A percentile compares a stretch with the other conserved stretches of the same genome.
Evolutionary conservation across 2,797 vertebrate species (phyloP).

Genomic region (Epinephelus awoara): DNA sequence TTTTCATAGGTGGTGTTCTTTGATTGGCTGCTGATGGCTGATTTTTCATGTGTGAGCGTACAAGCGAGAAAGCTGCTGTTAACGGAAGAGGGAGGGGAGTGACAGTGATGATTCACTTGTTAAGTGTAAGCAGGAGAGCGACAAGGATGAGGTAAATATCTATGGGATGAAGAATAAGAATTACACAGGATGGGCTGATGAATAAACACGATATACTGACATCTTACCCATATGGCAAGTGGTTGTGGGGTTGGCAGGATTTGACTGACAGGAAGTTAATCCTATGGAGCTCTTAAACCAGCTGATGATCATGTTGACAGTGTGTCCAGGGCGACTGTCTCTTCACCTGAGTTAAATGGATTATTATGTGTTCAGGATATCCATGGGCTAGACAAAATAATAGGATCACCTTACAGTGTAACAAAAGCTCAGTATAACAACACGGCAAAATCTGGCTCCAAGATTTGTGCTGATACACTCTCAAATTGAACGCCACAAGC

Average conservation of each 20-base stretch:
- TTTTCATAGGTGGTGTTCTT: constrained; percentile 52
- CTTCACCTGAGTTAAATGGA: background rate
- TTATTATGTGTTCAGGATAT: background rate
- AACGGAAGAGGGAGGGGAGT: constrained; percentile 55
- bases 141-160: constrained; percentile 52
- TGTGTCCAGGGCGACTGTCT: constrained; percentile 5
- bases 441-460: background rate
- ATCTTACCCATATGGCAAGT: background rate
- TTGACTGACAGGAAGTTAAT: constrained; percentile 20
- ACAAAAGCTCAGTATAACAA: background rate
- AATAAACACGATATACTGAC: background rate
- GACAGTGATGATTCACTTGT: constrained; percentile 72
- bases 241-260: background rate
- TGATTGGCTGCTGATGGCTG: constrained; percentile 50
- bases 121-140: constrained; percentile 55
- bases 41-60: constrained; percentile 43
- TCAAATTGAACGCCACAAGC: constrained; percentile 8
- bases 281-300: background rate
- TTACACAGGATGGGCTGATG: constrained; percentile 19
- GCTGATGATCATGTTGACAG: background rate
- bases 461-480: background rate
- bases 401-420: background rate
- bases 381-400: background rate
- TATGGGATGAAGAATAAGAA: constrained; percentile 21
- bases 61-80: constrained; percentile 59